These are phyloP conservation scores for Mastacembelus armatus DNA, from an alignment of 2,797 vertebrate species.

Conservation along the genomic window DNA sequence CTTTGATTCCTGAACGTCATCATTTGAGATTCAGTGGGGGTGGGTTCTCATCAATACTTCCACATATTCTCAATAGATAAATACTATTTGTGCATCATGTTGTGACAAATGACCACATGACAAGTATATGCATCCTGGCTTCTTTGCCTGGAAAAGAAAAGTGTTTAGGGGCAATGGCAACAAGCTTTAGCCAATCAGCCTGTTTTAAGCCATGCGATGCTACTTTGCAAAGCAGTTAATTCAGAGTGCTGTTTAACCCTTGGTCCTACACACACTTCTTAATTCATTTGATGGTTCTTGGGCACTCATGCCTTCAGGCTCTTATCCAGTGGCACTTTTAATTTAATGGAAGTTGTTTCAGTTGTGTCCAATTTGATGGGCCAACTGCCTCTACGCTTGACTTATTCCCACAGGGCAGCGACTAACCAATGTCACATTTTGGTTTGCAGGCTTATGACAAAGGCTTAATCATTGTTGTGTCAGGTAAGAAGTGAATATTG, in stretches of 20 bases:
- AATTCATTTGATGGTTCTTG: slow-evolving; percentile 63
- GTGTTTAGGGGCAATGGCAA: slow-evolving; percentile 27
- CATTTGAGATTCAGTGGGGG: slow-evolving; percentile 30
- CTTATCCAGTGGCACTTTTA: slow-evolving; percentile 65
- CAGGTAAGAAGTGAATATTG: neutral
- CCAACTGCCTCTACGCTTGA: slow-evolving; percentile 28
- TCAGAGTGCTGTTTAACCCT: slow-evolving; percentile 42
- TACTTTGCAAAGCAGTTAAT: slow-evolving; percentile 47
- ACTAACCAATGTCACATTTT: slow-evolving; percentile 19
- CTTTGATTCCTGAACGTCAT: slow-evolving; percentile 55
- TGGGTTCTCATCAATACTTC: slow-evolving; percentile 38
- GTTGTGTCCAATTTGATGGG: slow-evolving; percentile 41
- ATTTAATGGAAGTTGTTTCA: slow-evolving; percentile 68
- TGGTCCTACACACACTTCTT: slow-evolving; percentile 44
- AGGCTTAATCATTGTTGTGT: slow-evolving; percentile 6
- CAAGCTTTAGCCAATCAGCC: slow-evolving; percentile 30
- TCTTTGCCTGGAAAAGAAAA: neutral
- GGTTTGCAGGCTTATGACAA: slow-evolving; percentile 26
- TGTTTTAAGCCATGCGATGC: slow-evolving; percentile 46
- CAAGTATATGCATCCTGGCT: neutral
- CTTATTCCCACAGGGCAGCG: slow-evolving; percentile 12
- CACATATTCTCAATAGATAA: slow-evolving; percentile 37
- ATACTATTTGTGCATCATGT: slow-evolving; percentile 17
- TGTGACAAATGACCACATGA: slow-evolving; percentile 26
- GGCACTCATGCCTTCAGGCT: slow-evolving; percentile 55